phyloP scores from a whole-genome alignment of 2,113 vertebrate genomes.

The rat (Rattus norvegicus) region DNA sequence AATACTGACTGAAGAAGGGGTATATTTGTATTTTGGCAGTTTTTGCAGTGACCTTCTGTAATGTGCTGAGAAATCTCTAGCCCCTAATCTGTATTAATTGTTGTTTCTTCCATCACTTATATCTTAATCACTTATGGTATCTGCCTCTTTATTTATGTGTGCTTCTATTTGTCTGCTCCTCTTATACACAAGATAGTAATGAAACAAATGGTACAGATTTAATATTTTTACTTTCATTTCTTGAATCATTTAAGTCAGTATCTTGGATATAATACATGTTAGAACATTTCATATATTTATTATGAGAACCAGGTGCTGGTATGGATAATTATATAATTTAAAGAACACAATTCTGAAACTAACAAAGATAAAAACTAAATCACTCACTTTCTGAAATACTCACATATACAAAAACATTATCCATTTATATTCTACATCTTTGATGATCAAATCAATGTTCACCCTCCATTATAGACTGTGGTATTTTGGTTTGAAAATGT shows the following conservation, averaged over 20 bases:
- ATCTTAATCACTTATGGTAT: not conserved
- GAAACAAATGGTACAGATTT: not conserved
- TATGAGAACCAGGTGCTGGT: not conserved
- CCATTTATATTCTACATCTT: not conserved
- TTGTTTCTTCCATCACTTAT: not conserved
- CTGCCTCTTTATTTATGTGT: not conserved
- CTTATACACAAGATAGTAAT: not conserved
- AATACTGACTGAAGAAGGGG: not conserved
- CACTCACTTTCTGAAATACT: not conserved
- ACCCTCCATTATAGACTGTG: not conserved
- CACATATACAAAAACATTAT: not conserved
- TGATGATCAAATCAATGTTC: not conserved
- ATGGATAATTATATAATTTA: not conserved
- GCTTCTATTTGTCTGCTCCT: not conserved
- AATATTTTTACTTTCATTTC: conserved; percentile 13
- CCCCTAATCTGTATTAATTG: not conserved
- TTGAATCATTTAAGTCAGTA: not conserved
- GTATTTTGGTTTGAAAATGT: conserved; percentile 19
- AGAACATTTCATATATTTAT: not conserved
- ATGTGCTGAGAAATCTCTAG: not conserved
- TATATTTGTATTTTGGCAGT: not conserved
- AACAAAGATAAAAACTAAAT: not conserved
- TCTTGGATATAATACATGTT: not conserved
- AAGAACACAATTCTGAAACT: not conserved
- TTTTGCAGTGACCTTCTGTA: not conserved